Conservation (phyloP, 2,888 invertebrate species). For the Opisthograptis luteolata region DNA sequence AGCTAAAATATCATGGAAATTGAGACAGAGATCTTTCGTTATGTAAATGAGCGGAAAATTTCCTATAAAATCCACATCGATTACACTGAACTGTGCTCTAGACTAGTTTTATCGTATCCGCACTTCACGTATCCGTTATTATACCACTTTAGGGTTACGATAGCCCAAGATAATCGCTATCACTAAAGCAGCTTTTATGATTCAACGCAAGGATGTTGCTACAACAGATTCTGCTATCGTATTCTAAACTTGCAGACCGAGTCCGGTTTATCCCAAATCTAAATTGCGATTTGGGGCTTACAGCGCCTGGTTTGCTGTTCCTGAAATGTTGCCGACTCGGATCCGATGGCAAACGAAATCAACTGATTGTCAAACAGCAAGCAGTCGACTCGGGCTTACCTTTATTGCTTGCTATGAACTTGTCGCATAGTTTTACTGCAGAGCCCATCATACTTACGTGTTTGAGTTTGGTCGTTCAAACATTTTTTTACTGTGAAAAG, state of each 20-base stretch:
- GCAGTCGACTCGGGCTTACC: neutral
- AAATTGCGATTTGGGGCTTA: slow-evolving; percentile 23
- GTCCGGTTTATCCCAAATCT: slow-evolving; percentile 10
- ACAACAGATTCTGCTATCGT: slow-evolving; percentile 7
- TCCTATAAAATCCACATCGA: neutral
- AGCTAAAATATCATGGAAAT: neutral
- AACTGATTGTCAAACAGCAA: neutral
- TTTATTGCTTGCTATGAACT: neutral
- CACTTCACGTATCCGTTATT: slow-evolving; percentile 6
- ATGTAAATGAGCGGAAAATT: slow-evolving; percentile 7
- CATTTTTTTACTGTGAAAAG: neutral
- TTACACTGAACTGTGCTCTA: slow-evolving; percentile 1
- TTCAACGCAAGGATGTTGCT: slow-evolving; percentile 1
- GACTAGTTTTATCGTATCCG: slow-evolving; percentile 8
- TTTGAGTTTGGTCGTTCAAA: neutral
- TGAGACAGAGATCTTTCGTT: neutral
- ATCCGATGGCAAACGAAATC: slow-evolving; percentile 8
- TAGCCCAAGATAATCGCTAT: slow-evolving; percentile 4
- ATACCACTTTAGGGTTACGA: neutral
- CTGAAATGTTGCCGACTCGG: slow-evolving; percentile 10
- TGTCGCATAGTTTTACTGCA: slow-evolving; percentile 11
- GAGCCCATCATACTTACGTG: neutral
- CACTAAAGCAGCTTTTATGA: neutral
- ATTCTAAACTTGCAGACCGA: slow-evolving; percentile 5
- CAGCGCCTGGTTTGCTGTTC: slow-evolving; percentile 14